Percentiles rank a stretch among this genome's conserved stretches.
Conservation (phyloP, 1,140 invertebrate genomes). For the Drosophila bifasciata region DNA sequence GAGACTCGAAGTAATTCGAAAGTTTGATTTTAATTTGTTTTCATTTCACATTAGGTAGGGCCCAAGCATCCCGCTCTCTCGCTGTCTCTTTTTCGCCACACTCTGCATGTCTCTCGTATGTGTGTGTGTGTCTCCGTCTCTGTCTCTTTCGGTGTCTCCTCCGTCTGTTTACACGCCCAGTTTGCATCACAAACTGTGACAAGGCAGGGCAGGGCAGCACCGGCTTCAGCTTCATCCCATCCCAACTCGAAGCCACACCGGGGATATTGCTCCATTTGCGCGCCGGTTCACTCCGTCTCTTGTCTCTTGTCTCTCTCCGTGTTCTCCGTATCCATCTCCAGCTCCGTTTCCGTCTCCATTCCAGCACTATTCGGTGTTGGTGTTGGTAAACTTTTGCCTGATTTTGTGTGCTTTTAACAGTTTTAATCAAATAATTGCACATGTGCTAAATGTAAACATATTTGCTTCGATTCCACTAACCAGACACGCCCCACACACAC, state of each 20-base stretch:
- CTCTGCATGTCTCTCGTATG: neutral
- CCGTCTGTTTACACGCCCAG: conserved; percentile 75
- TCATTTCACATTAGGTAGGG: conserved; percentile 81
- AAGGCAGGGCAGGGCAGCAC: conserved; percentile 47
- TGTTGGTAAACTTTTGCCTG: conserved; percentile 83
- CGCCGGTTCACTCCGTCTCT: no score
- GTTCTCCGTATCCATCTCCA: conserved; percentile 1
- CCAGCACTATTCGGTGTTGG: conserved; percentile 36
- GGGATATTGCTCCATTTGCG: conserved; percentile 72
- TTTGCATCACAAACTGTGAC: conserved; percentile 74
- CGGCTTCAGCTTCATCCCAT: conserved; percentile 8
- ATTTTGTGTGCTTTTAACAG: conserved; percentile 84
- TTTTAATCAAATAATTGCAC: conserved; percentile 84
- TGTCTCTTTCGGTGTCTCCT: conserved; percentile 28
- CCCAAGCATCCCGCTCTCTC: conserved; percentile 22
- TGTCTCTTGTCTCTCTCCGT: conserved; percentile 21
- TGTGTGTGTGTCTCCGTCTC: neutral
- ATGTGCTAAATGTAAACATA: conserved; percentile 84
- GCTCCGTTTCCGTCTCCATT: conserved; percentile 11
- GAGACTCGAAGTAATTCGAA: conserved; percentile 83
- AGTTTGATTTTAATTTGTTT: conserved; percentile 84
- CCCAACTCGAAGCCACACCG: conserved; percentile 12
- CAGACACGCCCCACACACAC: conserved; percentile 77
- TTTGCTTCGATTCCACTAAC: conserved; percentile 84
- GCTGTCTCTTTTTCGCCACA: neutral